Conservation (phyloP, 2,888 invertebrate genomes). For the Emmelina monodactyla region DNA sequence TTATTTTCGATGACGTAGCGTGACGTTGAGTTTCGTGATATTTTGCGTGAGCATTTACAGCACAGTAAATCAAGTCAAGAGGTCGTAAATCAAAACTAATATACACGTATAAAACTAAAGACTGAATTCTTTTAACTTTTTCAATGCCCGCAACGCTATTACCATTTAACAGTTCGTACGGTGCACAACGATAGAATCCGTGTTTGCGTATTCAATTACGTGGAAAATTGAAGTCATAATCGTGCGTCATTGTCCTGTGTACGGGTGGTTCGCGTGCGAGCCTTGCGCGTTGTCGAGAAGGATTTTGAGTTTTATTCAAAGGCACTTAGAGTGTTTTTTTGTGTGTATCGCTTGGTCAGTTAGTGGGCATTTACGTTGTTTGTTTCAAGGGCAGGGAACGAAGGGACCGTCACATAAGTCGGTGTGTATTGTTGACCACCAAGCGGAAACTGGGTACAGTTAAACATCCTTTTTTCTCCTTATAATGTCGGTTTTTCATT, state of each 20-base stretch:
- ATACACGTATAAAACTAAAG: background rate
- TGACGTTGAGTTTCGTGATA: background rate
- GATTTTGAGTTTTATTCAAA: too few relatives aligned
- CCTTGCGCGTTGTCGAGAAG: conserved; percentile 8
- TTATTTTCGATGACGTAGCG: too few relatives aligned
- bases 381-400: conserved; percentile 27
- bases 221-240: background rate
- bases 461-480: background rate
- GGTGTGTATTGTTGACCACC: conserved; percentile 1
- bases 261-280: conserved; percentile 27
- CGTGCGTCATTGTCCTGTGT: conserved; percentile 6
- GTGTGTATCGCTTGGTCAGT: background rate
- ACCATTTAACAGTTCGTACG: background rate
- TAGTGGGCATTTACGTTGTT: background rate
- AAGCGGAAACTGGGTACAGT: conserved; percentile 1
- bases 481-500: background rate
- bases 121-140: conserved; percentile 1
- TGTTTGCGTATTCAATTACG: background rate
- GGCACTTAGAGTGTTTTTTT: too few relatives aligned
- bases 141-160: conserved; percentile 1
- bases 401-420: conserved; percentile 14
- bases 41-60: background rate
- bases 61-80: background rate
- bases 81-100: background rate
- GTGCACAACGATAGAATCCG: background rate